Conservation (phyloP, 2,888 invertebrate genomes). For the Aelia acuminata region DNA sequence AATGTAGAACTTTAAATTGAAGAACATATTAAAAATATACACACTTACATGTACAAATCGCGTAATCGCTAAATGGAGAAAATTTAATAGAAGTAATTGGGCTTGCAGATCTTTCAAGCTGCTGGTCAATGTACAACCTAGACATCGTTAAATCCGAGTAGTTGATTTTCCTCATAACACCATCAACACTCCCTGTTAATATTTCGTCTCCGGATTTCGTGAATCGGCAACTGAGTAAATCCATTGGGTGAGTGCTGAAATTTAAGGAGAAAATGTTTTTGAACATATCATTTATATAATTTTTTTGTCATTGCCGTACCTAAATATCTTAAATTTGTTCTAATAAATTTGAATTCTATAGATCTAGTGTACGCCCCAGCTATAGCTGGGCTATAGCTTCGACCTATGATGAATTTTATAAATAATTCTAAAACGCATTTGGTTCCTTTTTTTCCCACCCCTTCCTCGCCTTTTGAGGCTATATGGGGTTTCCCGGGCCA, state of each 20-base stretch:
- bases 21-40: neutral
- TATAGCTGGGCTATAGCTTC: too few relatives aligned
- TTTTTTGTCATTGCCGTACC: too few relatives aligned
- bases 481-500: too few relatives aligned
- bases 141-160: slow-evolving; percentile 51
- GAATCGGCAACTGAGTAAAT: slow-evolving; percentile 45
- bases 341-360: too few relatives aligned
- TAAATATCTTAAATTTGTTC: too few relatives aligned
- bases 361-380: too few relatives aligned
- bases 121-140: slow-evolving; percentile 17
- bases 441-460: too few relatives aligned
- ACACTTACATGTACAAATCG: neutral
- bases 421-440: too few relatives aligned
- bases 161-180: slow-evolving; percentile 52
- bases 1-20: too few relatives aligned
- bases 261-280: neutral
- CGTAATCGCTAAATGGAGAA: neutral
- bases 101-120: neutral
- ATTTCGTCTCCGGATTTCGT: slow-evolving; percentile 51
- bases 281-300: too few relatives aligned
- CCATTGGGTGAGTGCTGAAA: slow-evolving; percentile 53
- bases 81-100: slow-evolving; percentile 51
- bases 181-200: slow-evolving; percentile 61
- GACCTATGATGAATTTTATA: too few relatives aligned
- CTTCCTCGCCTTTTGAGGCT: too few relatives aligned